A percentile compares a stretch with the other conserved stretches of the same genome.
These are phyloP conservation scores for Campylomormyrus numenius DNA, from an alignment of 2,113 vertebrate genomes.

Conservation along the genomic window DNA sequence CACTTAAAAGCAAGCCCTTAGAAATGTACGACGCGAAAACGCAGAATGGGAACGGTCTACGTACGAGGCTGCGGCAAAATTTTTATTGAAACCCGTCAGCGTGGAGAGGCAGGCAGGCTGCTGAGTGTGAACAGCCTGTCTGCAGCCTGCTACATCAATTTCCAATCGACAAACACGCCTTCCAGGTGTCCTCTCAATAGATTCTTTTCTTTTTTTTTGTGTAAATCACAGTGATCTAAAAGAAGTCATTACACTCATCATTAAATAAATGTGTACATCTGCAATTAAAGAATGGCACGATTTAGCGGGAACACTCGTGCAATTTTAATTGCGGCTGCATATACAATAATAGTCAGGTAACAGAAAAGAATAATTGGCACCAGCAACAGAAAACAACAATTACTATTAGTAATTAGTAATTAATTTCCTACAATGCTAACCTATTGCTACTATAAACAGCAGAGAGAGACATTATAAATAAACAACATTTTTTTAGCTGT, in stretches of 20 bases:
- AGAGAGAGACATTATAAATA: background rate
- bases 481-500: background rate
- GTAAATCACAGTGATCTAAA: background rate
- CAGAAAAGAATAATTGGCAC: background rate
- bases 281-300: background rate
- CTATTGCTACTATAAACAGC: background rate
- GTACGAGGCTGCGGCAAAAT: background rate
- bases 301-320: background rate
- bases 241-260: background rate
- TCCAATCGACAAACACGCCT: background rate
- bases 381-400: background rate
- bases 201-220: background rate
- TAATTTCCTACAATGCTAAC: background rate
- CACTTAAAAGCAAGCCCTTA: background rate
- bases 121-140: background rate
- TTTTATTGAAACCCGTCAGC: background rate
- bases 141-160: background rate
- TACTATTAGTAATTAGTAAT: background rate
- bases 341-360: background rate
- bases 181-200: background rate
- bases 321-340: background rate
- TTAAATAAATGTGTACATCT: conserved; percentile 1
- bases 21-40: background rate
- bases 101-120: background rate
- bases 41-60: background rate